These are phyloP conservation scores for Subacronicta megacephala DNA, from an alignment of 2,888 invertebrate genomes.

Conservation along the genomic window DNA sequence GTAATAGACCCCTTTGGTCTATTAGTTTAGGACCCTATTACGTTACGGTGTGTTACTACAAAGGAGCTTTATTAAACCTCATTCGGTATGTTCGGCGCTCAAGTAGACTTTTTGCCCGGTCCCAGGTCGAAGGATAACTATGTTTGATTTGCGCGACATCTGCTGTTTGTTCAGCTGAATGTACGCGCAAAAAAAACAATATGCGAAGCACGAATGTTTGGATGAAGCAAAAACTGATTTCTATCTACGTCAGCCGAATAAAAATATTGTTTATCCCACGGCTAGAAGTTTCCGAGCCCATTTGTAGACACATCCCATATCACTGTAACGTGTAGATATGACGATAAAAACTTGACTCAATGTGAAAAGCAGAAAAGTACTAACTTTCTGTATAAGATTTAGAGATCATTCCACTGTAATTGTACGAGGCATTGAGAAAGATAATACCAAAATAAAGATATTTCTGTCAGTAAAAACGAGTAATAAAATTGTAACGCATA, in stretches of 20 bases:
- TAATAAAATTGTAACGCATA: slow-evolving; percentile 15
- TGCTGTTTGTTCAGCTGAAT: slow-evolving; percentile 79
- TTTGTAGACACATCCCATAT: slow-evolving; percentile 31
- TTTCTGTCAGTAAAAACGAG: slow-evolving; percentile 15
- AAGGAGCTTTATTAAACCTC: slow-evolving; percentile 79
- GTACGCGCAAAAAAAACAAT: slow-evolving; percentile 76
- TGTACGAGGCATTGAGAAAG: slow-evolving; percentile 10
- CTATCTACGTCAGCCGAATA: slow-evolving; percentile 70
- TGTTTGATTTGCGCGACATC: slow-evolving; percentile 76
- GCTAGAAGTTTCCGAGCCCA: slow-evolving; percentile 40
- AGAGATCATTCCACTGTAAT: slow-evolving; percentile 20
- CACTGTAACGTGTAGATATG: slow-evolving; percentile 48
- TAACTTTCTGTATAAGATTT: slow-evolving; percentile 44
- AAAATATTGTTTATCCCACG: slow-evolving; percentile 56
- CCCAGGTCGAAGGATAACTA: slow-evolving; percentile 74
- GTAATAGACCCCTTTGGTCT: slow-evolving; percentile 72
- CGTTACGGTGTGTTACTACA: slow-evolving; percentile 76
- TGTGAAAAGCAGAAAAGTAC: slow-evolving; percentile 26
- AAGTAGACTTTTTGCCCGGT: slow-evolving; percentile 68
- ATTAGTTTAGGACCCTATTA: slow-evolving; percentile 88
- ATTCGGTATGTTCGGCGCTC: slow-evolving; percentile 64
- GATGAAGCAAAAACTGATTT: slow-evolving; percentile 74
- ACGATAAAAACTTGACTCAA: slow-evolving; percentile 49
- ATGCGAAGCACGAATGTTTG: slow-evolving; percentile 65
- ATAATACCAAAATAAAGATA: slow-evolving; percentile 38